Evolutionary conservation across 2,888 invertebrate species (phyloP).

Genomic region (Pasiphila rectangulata): DNA sequence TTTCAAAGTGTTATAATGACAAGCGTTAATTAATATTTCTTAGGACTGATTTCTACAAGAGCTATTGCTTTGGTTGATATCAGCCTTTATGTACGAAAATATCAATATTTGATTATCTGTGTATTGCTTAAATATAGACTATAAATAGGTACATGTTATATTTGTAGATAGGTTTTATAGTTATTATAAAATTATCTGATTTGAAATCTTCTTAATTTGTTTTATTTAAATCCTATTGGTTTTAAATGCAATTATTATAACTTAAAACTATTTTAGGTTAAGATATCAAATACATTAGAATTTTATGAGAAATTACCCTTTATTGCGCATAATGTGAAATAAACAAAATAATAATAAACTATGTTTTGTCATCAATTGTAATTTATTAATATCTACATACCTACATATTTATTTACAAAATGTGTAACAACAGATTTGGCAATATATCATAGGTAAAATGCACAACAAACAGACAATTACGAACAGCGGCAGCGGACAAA

Average conservation of each 20-base stretch:
- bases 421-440: conserved; percentile 4
- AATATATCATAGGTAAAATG: conserved; percentile 6
- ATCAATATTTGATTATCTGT: conserved; percentile 22
- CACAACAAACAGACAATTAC: no score
- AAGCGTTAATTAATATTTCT: no score
- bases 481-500: no score
- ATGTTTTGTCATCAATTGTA: conserved; percentile 20
- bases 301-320: conserved; percentile 18
- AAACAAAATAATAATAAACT: conserved; percentile 20
- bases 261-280: no score
- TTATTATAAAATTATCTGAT: conserved; percentile 35
- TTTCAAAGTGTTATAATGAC: no score
- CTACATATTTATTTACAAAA: conserved; percentile 36
- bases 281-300: conserved; percentile 1
- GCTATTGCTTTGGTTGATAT: neutral
- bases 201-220: conserved; percentile 23
- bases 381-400: conserved; percentile 4
- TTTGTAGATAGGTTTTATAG: conserved; percentile 45
- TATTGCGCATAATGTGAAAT: conserved; percentile 27
- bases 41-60: neutral
- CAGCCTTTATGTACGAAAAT: conserved; percentile 1
- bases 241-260: no score
- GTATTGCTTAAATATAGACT: conserved; percentile 43
- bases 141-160: conserved; percentile 34
- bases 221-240: conserved; percentile 20